These are phyloP conservation scores for Dryoscopus gambensis DNA, from an alignment of 2,113 vertebrate species.

Conservation along the genomic window DNA sequence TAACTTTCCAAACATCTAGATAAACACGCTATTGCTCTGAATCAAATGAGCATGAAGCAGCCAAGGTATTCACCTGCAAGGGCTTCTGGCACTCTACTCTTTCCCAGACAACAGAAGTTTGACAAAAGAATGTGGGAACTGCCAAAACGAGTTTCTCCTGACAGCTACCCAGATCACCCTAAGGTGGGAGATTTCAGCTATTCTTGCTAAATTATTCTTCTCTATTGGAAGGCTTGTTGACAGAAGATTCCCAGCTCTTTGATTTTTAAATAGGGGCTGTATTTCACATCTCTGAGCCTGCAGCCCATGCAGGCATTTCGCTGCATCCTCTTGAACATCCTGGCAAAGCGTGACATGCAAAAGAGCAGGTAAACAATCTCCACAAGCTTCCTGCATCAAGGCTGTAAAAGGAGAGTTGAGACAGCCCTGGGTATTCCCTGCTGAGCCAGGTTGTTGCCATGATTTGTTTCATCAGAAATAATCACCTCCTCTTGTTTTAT, in stretches of 20 bases:
- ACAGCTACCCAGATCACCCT: conserved; percentile 18
- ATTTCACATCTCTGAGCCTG: neutral
- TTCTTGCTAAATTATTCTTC: conserved; percentile 24
- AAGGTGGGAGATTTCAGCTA: conserved; percentile 32
- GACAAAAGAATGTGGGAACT: conserved; percentile 62
- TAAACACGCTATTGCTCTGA: conserved; percentile 63
- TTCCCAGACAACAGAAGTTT: conserved; percentile 63
- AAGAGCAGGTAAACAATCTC: neutral
- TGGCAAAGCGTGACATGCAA: neutral
- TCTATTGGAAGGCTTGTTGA: neutral
- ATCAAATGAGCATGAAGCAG: conserved; percentile 69
- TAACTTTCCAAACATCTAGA: conserved; percentile 69
- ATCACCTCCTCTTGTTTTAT: neutral
- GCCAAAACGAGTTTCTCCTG: conserved; percentile 26
- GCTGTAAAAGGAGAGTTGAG: neutral
- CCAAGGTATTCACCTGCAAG: conserved; percentile 75
- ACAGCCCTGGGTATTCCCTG: neutral
- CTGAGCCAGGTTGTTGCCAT: neutral
- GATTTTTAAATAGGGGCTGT: neutral
- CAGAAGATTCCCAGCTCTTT: neutral
- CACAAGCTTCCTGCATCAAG: neutral
- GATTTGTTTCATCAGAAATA: conserved; percentile 20
- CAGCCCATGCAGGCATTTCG: neutral
- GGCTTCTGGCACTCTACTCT: conserved; percentile 64
- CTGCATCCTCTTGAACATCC: neutral